Conservation (phyloP, 1,140 invertebrate species). For the Halictus rubicundus region DNA sequence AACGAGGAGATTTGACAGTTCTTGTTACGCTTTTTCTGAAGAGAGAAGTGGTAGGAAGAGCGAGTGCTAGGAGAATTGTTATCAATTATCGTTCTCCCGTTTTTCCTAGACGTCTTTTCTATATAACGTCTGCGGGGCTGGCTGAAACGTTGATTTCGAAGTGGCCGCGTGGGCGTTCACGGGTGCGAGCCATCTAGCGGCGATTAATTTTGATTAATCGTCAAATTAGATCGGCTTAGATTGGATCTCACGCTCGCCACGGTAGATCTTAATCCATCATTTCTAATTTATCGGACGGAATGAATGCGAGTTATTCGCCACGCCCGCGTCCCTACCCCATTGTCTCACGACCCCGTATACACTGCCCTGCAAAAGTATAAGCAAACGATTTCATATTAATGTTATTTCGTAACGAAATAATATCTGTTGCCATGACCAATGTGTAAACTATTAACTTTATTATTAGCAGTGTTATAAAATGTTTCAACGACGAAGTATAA, state of each 20-base stretch:
- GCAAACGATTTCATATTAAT: too few relatives aligned
- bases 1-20: too few relatives aligned
- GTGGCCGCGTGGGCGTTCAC: background rate
- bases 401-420: too few relatives aligned
- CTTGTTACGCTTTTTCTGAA: too few relatives aligned
- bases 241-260: slow-evolving; percentile 6
- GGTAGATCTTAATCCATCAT: slow-evolving; percentile 40
- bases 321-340: slow-evolving; percentile 44
- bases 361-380: too few relatives aligned
- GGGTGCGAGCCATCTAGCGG: background rate
- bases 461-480: too few relatives aligned
- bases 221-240: slow-evolving; percentile 32
- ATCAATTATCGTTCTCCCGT: background rate
- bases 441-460: too few relatives aligned
- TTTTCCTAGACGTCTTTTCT: background rate
- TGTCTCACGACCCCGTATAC: slow-evolving; percentile 41
- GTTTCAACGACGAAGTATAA: too few relatives aligned
- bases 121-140: background rate
- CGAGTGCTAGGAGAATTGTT: background rate
- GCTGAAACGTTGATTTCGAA: background rate
- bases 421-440: too few relatives aligned
- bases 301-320: slow-evolving; percentile 50
- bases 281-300: slow-evolving; percentile 47
- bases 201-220: slow-evolving; percentile 47
- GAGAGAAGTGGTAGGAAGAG: background rate